Evolutionary conservation across 2,888 invertebrate species (phyloP).

Genomic region (Drosophila macrothrix): DNA sequence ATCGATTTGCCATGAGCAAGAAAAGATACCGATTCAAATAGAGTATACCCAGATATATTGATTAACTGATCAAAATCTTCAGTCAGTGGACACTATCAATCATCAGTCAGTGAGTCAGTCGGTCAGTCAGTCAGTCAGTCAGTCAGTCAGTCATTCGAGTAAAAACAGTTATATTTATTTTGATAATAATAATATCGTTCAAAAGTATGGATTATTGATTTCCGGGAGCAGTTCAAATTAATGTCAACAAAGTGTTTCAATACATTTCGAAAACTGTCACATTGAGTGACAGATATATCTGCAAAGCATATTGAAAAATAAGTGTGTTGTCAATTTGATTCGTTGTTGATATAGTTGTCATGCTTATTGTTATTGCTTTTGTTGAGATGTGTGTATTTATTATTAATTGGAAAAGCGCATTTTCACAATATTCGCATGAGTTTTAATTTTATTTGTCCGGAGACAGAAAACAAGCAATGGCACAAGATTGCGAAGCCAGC

Average conservation of each 20-base stretch:
- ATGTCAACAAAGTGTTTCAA: constrained; percentile 1
- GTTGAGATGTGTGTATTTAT: constrained; percentile 16
- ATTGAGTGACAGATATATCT: constrained; percentile 8
- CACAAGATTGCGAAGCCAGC: background rate
- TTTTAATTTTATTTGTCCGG: constrained; percentile 26
- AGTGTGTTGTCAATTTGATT: background rate
- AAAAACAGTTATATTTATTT: background rate
- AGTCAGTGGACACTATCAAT: background rate
- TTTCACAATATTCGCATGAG: constrained; percentile 29
- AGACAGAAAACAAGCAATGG: background rate
- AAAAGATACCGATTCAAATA: background rate
- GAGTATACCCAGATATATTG: background rate
- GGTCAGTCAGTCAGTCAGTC: background rate
- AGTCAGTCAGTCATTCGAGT: background rate
- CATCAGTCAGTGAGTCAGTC: background rate
- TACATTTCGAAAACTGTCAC: background rate
- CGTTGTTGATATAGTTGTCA: constrained; percentile 6
- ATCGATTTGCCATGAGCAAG: too few species aligned
- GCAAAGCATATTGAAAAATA: constrained; percentile 10
- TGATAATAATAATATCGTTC: background rate
- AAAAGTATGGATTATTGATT: background rate
- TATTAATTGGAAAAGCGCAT: constrained; percentile 48
- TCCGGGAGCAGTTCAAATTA: background rate
- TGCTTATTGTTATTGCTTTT: background rate
- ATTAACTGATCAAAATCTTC: background rate